Evolutionary conservation across 2,797 vertebrate species (phyloP), one percentile per base, ranked within the genome.

Genomic region (Ctenosaura bakeri): DNA sequence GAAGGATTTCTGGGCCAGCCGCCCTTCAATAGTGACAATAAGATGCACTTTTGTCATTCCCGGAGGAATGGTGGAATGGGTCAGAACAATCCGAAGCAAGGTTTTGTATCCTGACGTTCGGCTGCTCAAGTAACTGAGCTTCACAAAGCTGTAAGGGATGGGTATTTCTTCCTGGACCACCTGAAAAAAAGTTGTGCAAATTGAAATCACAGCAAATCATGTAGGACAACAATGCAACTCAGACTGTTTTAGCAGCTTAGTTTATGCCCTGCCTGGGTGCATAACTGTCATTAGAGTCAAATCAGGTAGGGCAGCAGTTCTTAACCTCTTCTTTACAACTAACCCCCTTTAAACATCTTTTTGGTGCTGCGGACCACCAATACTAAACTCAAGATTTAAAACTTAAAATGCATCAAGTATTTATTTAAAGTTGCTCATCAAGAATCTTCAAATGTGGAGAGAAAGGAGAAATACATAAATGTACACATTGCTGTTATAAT

Each of bases 21-120:
- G 96, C 7, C 99, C 99, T 97, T 99, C 98, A 76, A 99, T 97
- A 8, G 98, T 97, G 0, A 98, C 98, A 0, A 97, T 98, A 85
- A 99, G 98, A n/a, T 99, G 98, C 76, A 99, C 98, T 96, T 99
- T 99, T 76, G 98, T 97, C 95, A 99, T 97, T 29, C 98, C 98
- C 12, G 95, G 94, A 5, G 98, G 97, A 59, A 98, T 95, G 32
- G 97, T 93, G 3, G 98, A 96, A 90, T 99, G 98, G 0, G 99
- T 99, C 95, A 99, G 96, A 95, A 99, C 97, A 92, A 99, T 96
- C 78, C 98, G 97, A 89, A 99, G 97, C 94, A 99, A 96, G 4
- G 98, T 98, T 96, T 98, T 98, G 96, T 99, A 99, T 62, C 99
- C 99, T 0, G 98, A 98, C 0, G 99, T 98, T 54, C 98, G 98